Percentiles rank a stretch among this genome's conserved stretches.
Conservation (phyloP, 2,797 vertebrate species). For the Platyrinchus mystaceus region DNA sequence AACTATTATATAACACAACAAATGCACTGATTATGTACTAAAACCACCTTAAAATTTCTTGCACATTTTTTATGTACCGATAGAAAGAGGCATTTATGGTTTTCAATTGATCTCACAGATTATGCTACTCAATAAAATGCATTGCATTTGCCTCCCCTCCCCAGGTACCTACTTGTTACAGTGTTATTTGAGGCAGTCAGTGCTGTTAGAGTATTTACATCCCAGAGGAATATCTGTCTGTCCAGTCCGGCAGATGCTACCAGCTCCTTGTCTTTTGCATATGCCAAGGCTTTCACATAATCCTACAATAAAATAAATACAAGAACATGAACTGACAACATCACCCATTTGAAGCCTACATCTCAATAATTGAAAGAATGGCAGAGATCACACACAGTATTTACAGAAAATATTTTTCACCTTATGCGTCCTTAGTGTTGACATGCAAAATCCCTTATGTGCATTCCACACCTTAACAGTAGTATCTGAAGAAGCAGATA, state of each 20-base stretch:
- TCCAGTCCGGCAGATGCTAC: constrained; percentile 97
- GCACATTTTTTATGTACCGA: neutral
- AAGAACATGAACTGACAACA: neutral
- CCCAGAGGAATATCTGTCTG: constrained; percentile 99
- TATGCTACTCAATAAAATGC: neutral
- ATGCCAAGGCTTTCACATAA: constrained; percentile 97
- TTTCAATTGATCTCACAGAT: neutral
- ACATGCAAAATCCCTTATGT: constrained; percentile 99
- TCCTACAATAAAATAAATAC: constrained; percentile 77
- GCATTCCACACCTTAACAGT: constrained; percentile 99
- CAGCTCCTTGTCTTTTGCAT: constrained; percentile 98
- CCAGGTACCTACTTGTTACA: constrained; percentile 90
- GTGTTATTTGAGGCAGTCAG: constrained; percentile 99
- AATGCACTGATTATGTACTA: neutral
- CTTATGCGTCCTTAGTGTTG: constrained; percentile 98
- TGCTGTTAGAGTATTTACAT: constrained; percentile 97
- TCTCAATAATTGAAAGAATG: neutral
- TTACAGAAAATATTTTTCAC: constrained; percentile 64
- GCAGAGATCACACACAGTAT: neutral
- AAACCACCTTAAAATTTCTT: neutral
- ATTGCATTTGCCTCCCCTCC: neutral
- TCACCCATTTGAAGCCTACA: neutral
- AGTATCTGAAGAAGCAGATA: constrained; percentile 97
- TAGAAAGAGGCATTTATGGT: neutral
- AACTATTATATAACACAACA: neutral